Conservation (phyloP, 2,888 invertebrate species). For the Drosophila monieri region DNA sequence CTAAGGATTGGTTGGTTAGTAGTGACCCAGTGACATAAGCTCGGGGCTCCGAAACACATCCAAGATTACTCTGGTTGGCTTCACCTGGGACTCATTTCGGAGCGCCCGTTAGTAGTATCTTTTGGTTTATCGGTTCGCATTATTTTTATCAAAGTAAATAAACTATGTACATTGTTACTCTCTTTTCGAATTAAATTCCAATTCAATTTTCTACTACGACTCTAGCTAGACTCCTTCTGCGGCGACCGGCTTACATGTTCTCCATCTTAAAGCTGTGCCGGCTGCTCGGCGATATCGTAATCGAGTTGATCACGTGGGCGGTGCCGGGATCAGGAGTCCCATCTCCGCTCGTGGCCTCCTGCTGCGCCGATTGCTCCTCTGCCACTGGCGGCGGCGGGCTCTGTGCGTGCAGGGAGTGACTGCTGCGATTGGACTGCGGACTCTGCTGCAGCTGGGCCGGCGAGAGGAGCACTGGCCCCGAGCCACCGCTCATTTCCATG, state of each 20-base stretch:
- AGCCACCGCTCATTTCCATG: constrained; percentile 54
- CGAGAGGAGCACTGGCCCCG: constrained; percentile 62
- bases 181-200: constrained; percentile 50
- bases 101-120: constrained; percentile 24
- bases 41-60: constrained; percentile 37
- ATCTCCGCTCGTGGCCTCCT: constrained; percentile 51
- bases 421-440: constrained; percentile 78
- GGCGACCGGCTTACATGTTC: constrained; percentile 77
- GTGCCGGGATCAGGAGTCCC: constrained; percentile 44
- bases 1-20: constrained; percentile 21
- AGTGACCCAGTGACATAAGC: constrained; percentile 39
- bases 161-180: constrained; percentile 39
- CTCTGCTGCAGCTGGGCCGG: constrained; percentile 73
- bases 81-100: constrained; percentile 41
- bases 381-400: constrained; percentile 62
- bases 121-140: constrained; percentile 44
- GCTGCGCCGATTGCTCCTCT: constrained; percentile 40
- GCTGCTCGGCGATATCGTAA: constrained; percentile 82
- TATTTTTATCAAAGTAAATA: constrained; percentile 44
- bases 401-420: constrained; percentile 69
- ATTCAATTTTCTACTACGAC: constrained; percentile 56
- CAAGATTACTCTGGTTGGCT: constrained; percentile 24
- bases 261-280: constrained; percentile 83
- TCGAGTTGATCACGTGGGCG: constrained; percentile 82
- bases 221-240: constrained; percentile 58